Evolutionary conservation across 2,888 invertebrate genomes (phyloP).

Genomic region (Eristalis tenax): DNA sequence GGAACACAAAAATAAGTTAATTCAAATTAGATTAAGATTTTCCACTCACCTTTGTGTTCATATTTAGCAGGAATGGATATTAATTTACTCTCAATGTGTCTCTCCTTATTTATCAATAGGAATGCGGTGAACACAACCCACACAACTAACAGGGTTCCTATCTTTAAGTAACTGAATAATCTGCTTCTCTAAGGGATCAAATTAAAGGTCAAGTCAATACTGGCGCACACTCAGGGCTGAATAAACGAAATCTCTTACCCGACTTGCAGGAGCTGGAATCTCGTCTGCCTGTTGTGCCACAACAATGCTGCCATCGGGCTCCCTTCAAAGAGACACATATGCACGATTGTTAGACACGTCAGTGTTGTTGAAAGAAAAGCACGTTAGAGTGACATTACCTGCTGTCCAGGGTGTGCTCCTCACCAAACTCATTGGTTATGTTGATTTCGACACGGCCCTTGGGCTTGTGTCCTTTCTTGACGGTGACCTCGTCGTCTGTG

Average conservation of each 20-base stretch:
- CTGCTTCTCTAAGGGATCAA: not conserved
- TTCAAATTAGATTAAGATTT: not conserved
- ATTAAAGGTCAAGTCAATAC: not conserved
- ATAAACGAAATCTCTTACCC: not conserved
- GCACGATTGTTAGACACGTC: not conserved
- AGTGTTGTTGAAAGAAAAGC: too few relatives aligned
- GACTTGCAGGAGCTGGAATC: conserved; percentile 5
- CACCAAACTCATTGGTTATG: conserved; percentile 80
- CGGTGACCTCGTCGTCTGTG: conserved; percentile 72
- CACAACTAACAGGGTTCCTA: conserved; percentile 83
- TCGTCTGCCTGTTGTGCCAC: conserved; percentile 74
- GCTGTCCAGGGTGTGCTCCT: conserved; percentile 78
- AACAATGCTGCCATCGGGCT: conserved; percentile 79
- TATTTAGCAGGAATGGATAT: conserved; percentile 84
- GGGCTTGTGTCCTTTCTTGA: conserved; percentile 69
- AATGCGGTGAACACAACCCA: conserved; percentile 87
- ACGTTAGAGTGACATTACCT: conserved; percentile 75
- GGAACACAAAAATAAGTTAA: not conserved
- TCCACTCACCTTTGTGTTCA: conserved; percentile 79
- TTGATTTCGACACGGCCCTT: conserved; percentile 77
- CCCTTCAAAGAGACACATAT: conserved; percentile 72
- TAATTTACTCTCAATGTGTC: conserved; percentile 84
- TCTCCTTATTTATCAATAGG: conserved; percentile 87
- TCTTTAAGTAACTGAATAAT: conserved; percentile 78
- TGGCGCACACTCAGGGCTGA: not conserved